Percentiles rank a stretch among this genome's conserved stretches.
Evolutionary conservation across 2,888 invertebrate species (phyloP).

Genomic region (Orchesellides sinensis): DNA sequence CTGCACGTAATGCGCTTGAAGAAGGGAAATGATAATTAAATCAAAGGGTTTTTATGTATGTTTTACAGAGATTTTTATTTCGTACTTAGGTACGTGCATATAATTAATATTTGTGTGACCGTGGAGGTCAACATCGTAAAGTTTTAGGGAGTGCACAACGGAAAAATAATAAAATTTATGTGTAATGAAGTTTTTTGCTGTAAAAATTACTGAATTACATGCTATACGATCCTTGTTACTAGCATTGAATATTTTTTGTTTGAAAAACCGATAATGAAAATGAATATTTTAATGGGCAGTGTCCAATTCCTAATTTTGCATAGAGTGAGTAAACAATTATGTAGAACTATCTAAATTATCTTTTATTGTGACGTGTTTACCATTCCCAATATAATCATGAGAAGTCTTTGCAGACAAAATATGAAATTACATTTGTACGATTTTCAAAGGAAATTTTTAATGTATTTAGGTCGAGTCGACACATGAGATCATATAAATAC

Average conservation of each 20-base stretch:
- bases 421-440: not conserved
- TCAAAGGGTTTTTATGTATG: not conserved
- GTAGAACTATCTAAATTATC: not conserved
- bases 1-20: not conserved
- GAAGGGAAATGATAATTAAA: not conserved
- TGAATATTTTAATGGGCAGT: not conserved
- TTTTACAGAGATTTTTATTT: not conserved
- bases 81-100: not conserved
- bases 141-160: too few relatives aligned
- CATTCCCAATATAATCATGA: not conserved
- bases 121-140: too few relatives aligned
- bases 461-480: constrained; percentile 51
- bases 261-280: too few relatives aligned
- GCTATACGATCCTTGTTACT: too few relatives aligned
- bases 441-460: constrained; percentile 1
- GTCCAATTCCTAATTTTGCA: not conserved
- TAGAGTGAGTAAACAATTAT: not conserved
- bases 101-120: not conserved
- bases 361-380: not conserved
- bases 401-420: not conserved
- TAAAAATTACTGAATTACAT: too few relatives aligned
- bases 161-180: too few relatives aligned
- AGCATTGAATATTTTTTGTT: too few relatives aligned
- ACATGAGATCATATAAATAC: constrained; percentile 40
- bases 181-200: too few relatives aligned